Base-by-base conservation (phyloP, 2,888 invertebrate genomes). In the Lycophotia porphyrea region DNA sequence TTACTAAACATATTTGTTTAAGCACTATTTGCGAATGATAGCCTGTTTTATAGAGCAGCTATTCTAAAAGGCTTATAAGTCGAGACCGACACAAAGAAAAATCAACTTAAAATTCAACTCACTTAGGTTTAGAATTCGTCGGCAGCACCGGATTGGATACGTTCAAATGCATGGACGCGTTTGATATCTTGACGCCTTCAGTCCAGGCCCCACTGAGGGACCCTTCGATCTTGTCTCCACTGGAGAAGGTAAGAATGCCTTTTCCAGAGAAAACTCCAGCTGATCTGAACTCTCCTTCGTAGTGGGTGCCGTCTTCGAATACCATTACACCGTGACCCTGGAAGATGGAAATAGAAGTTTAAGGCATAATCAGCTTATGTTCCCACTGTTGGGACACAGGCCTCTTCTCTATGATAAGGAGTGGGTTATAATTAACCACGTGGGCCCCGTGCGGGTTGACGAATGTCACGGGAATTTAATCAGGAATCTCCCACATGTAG, bases 251-350 rank as follows among this genome's bases (percentile, higher is more conserved):
- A 70, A 99, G 96, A 1, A 97, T 97, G 9, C 99, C 99, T 92
- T 98, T 98, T 0, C 99, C 99, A 81, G 97, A 97, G 83, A 99
- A 98, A 47, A 98, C 97, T 5, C 98, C 98, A 4, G 98, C 97
- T 0, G 98, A 97, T 81, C 98, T 97, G 88, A 99, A 98, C 91
- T 99, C 98, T 0, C 99, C 99, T 91, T 99, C 99, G 89, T 98
- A 99, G 92, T 98, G 98, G 5, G 98, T 98, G 44, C 98, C 98
- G 90, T 99, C 98, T 92, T 98, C 98, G 84, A 98, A 98, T 34
- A 99, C 97, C 97, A 99, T 98, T 15, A 99, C 97, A 5, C 99
- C 99, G 88, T 97, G 97, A n/a, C 99, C 99, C 98, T 98, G 86
- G 3, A 86, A 86, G 13, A 36, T 55, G 47, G 24, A 27, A 65